Percentiles rank a stretch among this genome's conserved stretches.
Evolutionary conservation across 2,888 invertebrate species (phyloP).

Genomic region (Aphrophora alni): DNA sequence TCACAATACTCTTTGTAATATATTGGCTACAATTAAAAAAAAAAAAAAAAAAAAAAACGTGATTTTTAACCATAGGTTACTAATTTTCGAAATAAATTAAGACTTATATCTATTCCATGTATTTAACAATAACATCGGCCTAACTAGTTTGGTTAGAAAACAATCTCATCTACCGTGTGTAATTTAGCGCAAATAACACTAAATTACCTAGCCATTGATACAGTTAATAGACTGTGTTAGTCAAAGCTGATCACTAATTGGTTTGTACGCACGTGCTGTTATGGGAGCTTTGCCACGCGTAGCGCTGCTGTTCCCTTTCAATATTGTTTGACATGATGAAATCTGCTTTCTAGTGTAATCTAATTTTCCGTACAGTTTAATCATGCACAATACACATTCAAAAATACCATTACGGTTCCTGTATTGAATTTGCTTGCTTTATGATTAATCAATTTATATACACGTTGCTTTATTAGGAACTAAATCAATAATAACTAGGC

Average conservation of each 20-base stretch:
- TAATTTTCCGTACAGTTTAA: background rate
- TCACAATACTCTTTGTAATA: too few relatives aligned
- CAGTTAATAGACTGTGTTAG: background rate
- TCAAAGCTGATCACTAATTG: background rate
- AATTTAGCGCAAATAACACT: background rate
- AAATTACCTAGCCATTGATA: background rate
- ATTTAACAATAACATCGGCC: background rate
- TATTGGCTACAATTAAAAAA: too few relatives aligned
- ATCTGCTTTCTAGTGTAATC: background rate
- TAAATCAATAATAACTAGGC: background rate
- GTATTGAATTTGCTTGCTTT: background rate
- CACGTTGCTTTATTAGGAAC: background rate
- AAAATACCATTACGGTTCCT: background rate
- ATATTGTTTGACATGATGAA: background rate
- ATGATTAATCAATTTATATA: background rate
- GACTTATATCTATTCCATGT: background rate
- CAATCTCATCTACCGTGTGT: background rate
- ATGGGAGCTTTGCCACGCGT: background rate
- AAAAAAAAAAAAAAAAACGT: too few relatives aligned
- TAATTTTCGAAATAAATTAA: too few relatives aligned
- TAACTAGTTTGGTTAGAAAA: background rate
- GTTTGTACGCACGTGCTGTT: background rate
- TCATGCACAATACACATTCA: background rate
- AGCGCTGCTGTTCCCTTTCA: background rate
- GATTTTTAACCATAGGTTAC: too few relatives aligned